Percentiles rank a stretch among this genome's conserved stretches.
Evolutionary conservation across 1,140 invertebrate species (phyloP).

Genomic region (Leptinotarsa lineolata): DNA sequence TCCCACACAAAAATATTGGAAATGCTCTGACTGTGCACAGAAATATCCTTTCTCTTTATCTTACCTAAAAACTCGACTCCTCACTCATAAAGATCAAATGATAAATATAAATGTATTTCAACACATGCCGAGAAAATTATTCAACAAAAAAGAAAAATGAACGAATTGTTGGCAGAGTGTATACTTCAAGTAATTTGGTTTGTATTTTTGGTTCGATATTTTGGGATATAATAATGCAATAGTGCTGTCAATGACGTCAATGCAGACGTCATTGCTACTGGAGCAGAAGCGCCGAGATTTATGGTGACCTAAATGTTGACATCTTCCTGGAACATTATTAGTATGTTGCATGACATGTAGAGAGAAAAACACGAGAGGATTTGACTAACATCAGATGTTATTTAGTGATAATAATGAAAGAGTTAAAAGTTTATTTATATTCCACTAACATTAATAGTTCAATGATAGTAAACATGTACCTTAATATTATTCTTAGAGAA

Average conservation of each 20-base stretch:
- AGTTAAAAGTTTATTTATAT: no score
- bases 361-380: not conserved
- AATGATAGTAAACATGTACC: no score
- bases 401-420: no score
- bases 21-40: no score
- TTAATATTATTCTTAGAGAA: no score
- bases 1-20: no score
- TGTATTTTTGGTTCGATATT: constrained; percentile 24
- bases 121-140: not conserved
- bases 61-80: no score
- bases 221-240: constrained; percentile 26
- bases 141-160: constrained; percentile 4
- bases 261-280: constrained; percentile 19
- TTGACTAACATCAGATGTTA: no score
- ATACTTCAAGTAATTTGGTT: constrained; percentile 9
- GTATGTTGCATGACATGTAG: not conserved
- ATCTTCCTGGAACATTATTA: constrained; percentile 20
- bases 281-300: not conserved
- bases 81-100: not conserved
- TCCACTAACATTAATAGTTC: no score
- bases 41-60: no score
- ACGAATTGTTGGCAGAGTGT: constrained; percentile 8
- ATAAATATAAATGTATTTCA: constrained; percentile 3
- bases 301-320: constrained; percentile 24
- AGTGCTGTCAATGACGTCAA: constrained; percentile 24